Percentiles rank a stretch among this genome's conserved stretches.
Conservation (phyloP, 2,113 vertebrate species). For the Theristicus caerulescens region DNA sequence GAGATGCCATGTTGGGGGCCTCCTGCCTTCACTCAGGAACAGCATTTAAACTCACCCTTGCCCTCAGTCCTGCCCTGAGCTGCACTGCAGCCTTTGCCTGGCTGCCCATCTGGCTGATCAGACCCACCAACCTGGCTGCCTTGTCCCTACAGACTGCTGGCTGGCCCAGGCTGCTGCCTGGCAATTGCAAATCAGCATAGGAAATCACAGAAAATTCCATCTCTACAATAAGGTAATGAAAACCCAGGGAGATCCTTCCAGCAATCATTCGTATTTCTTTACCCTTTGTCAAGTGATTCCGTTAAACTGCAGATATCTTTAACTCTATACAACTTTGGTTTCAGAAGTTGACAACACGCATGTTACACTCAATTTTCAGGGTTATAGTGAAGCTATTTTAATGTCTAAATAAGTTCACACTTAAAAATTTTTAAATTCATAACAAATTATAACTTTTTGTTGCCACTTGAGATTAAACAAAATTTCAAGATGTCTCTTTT, state of each 20-base stretch:
- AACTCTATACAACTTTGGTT: background rate
- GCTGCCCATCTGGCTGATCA: rapidly evolving
- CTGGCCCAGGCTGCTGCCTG: background rate
- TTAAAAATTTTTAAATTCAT: background rate
- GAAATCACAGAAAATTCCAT: background rate
- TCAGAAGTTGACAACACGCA: background rate
- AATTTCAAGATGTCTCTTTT: background rate
- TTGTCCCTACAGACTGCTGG: background rate
- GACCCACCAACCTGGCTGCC: background rate
- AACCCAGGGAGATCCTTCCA: background rate
- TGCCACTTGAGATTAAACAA: background rate
- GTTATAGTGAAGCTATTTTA: background rate
- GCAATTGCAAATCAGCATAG: background rate
- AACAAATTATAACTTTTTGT: background rate
- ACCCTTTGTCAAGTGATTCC: background rate
- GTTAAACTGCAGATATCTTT: background rate
- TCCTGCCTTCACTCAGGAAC: background rate
- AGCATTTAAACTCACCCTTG: background rate
- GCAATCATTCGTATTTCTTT: background rate
- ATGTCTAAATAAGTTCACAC: background rate
- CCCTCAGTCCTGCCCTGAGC: background rate
- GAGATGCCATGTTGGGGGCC: background rate
- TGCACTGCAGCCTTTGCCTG: background rate
- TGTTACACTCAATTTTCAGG: background rate
- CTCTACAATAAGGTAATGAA: background rate